Evolutionary conservation across 2,113 vertebrate species (phyloP).

Genomic region (Otolemur garnettii): DNA sequence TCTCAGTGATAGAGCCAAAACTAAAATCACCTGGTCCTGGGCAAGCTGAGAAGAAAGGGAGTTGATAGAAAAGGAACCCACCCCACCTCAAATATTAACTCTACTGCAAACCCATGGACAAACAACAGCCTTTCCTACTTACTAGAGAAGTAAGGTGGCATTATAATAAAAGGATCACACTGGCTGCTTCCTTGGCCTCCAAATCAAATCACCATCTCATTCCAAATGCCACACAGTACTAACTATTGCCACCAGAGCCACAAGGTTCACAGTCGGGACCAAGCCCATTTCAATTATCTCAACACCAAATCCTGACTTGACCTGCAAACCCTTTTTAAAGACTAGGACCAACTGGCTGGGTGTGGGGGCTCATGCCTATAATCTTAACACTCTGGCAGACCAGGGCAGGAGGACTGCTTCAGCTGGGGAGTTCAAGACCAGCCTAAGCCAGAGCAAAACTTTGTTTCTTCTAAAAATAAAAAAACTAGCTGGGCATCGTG

Average conservation of each 20-base stretch:
- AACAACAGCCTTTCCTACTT: not conserved
- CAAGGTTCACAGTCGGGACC: not conserved
- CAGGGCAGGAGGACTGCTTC: no score
- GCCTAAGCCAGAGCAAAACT: no score
- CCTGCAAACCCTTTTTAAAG: not conserved
- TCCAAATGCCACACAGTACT: not conserved
- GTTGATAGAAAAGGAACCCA: not conserved
- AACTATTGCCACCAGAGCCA: not conserved
- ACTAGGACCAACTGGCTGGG: not conserved
- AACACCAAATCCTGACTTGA: not conserved
- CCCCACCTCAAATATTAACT: not conserved
- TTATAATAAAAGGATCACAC: not conserved
- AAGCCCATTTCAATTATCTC: not conserved
- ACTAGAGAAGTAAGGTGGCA: not conserved
- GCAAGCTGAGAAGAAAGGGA: not conserved
- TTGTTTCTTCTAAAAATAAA: no score
- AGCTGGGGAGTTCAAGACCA: no score
- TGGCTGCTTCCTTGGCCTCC: not conserved
- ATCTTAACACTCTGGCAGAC: no score
- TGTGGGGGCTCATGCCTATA: no score
- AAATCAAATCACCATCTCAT: not conserved
- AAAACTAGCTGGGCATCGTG: no score
- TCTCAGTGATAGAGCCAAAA: not conserved
- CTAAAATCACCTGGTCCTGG: not conserved
- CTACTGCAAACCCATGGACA: not conserved